A percentile compares a stretch with the other conserved stretches of the same genome.
Evolutionary conservation across 2,797 vertebrate species (phyloP).

Genomic region (Lerista edwardsae): DNA sequence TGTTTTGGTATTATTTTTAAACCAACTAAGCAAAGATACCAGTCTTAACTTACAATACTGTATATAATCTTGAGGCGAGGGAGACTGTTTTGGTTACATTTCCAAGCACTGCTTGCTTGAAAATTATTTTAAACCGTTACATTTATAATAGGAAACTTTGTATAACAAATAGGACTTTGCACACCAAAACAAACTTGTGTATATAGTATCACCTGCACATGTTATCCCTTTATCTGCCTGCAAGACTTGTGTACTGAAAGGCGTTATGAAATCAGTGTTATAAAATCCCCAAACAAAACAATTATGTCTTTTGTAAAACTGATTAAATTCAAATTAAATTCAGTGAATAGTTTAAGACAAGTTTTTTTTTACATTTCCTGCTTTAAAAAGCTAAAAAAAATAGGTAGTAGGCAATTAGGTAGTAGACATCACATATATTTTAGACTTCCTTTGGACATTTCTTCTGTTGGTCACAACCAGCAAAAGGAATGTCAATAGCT

Average conservation of each 20-base stretch:
- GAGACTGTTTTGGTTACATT: neutral
- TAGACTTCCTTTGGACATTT: too few species aligned
- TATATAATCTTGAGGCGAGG: neutral
- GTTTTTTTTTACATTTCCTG: neutral
- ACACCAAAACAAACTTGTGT: too few species aligned
- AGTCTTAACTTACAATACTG: neutral
- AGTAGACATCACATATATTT: too few species aligned
- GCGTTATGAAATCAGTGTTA: neutral
- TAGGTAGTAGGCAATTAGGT: neutral
- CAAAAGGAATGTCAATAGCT: too few species aligned
- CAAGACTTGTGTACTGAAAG: neutral
- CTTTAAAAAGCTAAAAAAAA: neutral
- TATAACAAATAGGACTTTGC: neutral
- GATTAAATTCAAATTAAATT: neutral
- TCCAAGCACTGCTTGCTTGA: neutral
- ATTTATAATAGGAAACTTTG: neutral
- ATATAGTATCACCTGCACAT: neutral
- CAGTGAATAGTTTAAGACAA: neutral
- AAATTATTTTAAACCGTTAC: neutral
- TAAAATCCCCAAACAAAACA: neutral
- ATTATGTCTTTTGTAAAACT: neutral
- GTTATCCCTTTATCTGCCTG: neutral
- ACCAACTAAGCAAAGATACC: neutral
- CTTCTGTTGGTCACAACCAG: too few species aligned
- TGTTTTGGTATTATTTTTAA: slow-evolving; percentile 4